These are phyloP conservation scores for Drosophila neotestacea DNA, from an alignment of 2,888 invertebrate genomes.

Conservation along the genomic window DNA sequence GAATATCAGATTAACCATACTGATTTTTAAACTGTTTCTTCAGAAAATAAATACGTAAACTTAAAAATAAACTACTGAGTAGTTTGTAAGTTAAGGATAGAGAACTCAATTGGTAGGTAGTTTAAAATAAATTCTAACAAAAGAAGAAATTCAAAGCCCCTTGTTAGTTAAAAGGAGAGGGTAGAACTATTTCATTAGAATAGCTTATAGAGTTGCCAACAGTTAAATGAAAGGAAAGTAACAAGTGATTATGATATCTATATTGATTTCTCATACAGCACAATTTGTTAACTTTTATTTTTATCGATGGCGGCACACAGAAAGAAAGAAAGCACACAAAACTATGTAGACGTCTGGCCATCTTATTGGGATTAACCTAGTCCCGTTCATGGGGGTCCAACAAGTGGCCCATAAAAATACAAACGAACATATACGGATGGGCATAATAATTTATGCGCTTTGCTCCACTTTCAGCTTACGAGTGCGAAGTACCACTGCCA, in stretches of 20 bases:
- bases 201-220: background rate
- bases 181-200: background rate
- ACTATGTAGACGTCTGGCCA: conserved; percentile 56
- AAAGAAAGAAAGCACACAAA: conserved; percentile 14
- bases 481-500: conserved; percentile 36
- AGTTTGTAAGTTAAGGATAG: background rate
- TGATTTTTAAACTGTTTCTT: too few relatives aligned
- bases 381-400: conserved; percentile 48
- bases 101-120: background rate
- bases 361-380: conserved; percentile 61
- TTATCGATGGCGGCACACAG: conserved; percentile 15
- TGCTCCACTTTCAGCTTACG: conserved; percentile 47
- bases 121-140: background rate
- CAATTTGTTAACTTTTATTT: conserved; percentile 32
- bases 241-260: conserved; percentile 14
- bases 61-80: background rate
- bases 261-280: conserved; percentile 15
- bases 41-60: too few relatives aligned
- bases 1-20: too few relatives aligned
- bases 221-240: conserved; percentile 1
- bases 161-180: background rate
- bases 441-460: conserved; percentile 69
- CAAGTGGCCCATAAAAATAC: conserved; percentile 70
- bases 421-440: conserved; percentile 56
- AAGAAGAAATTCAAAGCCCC: background rate